Evolutionary conservation across 2,888 invertebrate genomes (phyloP).

Genomic region (Calephelis perditalis): DNA sequence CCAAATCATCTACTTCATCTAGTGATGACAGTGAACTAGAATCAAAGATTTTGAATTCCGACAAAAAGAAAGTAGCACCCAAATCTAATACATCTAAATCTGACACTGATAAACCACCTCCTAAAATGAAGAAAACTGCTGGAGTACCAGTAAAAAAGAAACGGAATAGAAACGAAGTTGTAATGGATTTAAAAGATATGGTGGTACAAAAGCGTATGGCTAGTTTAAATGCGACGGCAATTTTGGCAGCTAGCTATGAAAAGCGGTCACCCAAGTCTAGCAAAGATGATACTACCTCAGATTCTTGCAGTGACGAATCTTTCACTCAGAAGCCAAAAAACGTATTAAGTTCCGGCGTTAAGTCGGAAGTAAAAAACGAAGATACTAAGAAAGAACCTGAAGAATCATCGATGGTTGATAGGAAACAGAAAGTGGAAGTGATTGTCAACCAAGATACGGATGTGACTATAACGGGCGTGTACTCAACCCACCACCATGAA

Average conservation of each 20-base stretch:
- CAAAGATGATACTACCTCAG: constrained; percentile 78
- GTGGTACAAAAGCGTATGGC: constrained; percentile 94
- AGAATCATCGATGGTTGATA: constrained; percentile 47
- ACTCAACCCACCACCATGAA: constrained; percentile 89
- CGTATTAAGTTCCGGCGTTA: constrained; percentile 74
- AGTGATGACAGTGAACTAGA: constrained; percentile 75
- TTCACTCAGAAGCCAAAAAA: constrained; percentile 74
- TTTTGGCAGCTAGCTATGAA: constrained; percentile 93
- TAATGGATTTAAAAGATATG: constrained; percentile 91
- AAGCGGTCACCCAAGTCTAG: constrained; percentile 80
- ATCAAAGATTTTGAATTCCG: constrained; percentile 44
- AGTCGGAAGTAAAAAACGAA: constrained; percentile 70
- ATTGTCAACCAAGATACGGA: constrained; percentile 92
- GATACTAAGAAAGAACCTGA: constrained; percentile 62
- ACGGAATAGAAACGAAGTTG: constrained; percentile 79
- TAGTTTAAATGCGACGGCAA: constrained; percentile 92
- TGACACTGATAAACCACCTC: constrained; percentile 70
- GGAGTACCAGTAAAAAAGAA: constrained; percentile 71
- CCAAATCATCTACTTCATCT: constrained; percentile 82
- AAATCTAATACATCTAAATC: constrained; percentile 58
- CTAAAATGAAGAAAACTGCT: constrained; percentile 64
- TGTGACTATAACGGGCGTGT: constrained; percentile 92
- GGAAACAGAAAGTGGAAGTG: constrained; percentile 83
- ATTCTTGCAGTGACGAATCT: constrained; percentile 74
- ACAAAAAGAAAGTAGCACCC: constrained; percentile 60